Evolutionary conservation across 2,113 vertebrate genomes (phyloP).

Genomic region (Labeo catla): DNA sequence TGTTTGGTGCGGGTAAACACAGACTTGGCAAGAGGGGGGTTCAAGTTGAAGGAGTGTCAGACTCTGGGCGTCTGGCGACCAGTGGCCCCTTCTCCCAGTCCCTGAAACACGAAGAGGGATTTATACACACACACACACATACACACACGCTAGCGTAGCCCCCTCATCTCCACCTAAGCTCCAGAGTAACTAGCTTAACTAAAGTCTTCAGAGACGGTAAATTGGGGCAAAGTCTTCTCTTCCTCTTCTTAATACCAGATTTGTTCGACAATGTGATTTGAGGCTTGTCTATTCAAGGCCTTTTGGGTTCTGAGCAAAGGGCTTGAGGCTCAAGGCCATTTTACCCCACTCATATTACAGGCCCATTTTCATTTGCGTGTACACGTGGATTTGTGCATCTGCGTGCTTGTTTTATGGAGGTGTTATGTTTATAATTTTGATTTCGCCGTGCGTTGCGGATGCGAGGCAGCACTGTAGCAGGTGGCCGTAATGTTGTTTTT

Average conservation of each 20-base stretch:
- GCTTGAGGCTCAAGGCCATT: conserved; percentile 99
- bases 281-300: conserved; percentile 93
- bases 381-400: conserved; percentile 87
- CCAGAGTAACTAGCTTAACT: conserved; percentile 99
- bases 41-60: conserved; percentile 72
- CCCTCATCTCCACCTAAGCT: conserved; percentile 80
- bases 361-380: conserved; percentile 98
- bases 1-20: conserved; percentile 78
- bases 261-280: conserved; percentile 99
- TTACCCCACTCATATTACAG: conserved; percentile 98
- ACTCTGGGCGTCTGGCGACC: conserved; percentile 76
- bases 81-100: conserved; percentile 71
- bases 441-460: not conserved
- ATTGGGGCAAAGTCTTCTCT: conserved; percentile 98
- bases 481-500: conserved; percentile 12
- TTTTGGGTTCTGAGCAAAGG: conserved; percentile 87
- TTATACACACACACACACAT: conserved; percentile 51
- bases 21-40: conserved; percentile 70
- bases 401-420: not conserved
- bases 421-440: not conserved
- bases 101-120: conserved; percentile 58
- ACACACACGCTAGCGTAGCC: conserved; percentile 68
- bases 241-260: conserved; percentile 97
- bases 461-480: not conserved
- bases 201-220: conserved; percentile 98